These are phyloP conservation scores for Synergus laeviventris DNA, from an alignment of 2,888 invertebrate species.

Conservation along the genomic window DNA sequence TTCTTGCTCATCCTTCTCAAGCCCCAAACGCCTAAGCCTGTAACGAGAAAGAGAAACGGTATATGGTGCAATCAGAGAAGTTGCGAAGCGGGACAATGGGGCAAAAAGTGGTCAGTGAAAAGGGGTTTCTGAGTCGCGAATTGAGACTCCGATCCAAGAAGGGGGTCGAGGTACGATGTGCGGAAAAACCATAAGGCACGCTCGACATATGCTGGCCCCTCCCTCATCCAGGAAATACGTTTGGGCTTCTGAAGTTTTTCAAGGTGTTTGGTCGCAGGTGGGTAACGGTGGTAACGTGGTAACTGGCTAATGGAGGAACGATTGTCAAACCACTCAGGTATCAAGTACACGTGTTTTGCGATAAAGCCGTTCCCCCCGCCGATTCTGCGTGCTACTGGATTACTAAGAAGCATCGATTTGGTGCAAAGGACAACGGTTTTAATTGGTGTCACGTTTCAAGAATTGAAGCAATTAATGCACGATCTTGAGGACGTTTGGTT, in stretches of 20 bases:
- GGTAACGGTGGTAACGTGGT: constrained; percentile 47
- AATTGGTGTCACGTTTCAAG: constrained; percentile 4
- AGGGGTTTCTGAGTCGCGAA: constrained; percentile 41
- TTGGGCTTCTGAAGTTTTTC: constrained; percentile 19
- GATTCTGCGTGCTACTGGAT: not conserved
- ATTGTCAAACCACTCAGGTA: constrained; percentile 67
- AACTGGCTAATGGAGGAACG: constrained; percentile 52
- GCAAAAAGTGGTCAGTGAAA: constrained; percentile 46
- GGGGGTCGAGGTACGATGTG: constrained; percentile 18
- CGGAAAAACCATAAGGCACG: constrained; percentile 38
- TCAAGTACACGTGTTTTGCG: constrained; percentile 66
- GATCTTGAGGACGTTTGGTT: not conserved
- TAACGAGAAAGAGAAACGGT: constrained; percentile 47
- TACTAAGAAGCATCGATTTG: constrained; percentile 11
- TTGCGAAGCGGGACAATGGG: constrained; percentile 40
- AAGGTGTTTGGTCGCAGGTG: constrained; percentile 38
- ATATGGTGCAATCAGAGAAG: constrained; percentile 1
- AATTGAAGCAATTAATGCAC: not conserved
- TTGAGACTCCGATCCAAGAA: not conserved
- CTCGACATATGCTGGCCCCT: constrained; percentile 42
- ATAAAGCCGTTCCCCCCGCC: constrained; percentile 43
- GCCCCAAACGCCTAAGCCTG: constrained; percentile 80
- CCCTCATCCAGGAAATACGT: constrained; percentile 43
- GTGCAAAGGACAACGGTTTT: constrained; percentile 21
- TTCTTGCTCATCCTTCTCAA: constrained; percentile 85